Percentiles rank a stretch among this genome's conserved stretches.
Evolutionary conservation across 2,888 invertebrate genomes (phyloP).

Genomic region (Drosophila birchii): DNA sequence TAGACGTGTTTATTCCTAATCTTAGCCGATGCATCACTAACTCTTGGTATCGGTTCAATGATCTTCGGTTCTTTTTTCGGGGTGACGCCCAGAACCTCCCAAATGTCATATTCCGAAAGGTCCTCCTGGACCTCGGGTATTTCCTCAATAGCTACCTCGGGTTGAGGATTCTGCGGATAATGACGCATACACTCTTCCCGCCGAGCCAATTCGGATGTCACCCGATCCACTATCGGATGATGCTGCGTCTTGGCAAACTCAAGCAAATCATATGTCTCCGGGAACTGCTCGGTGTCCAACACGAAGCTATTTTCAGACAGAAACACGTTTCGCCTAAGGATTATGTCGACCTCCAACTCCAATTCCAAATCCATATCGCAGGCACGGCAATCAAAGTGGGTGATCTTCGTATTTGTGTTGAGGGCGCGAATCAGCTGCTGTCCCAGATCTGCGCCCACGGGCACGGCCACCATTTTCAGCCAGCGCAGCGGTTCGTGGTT

Average conservation of each 20-base stretch:
- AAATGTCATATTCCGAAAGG: constrained; percentile 60
- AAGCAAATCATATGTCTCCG: constrained; percentile 48
- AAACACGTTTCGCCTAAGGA: constrained; percentile 75
- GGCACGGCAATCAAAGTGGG: constrained; percentile 65
- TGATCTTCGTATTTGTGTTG: constrained; percentile 57
- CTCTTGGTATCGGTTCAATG: too few species aligned
- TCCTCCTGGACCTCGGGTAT: constrained; percentile 20
- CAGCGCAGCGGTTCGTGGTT: constrained; percentile 58
- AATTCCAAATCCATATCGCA: constrained; percentile 69
- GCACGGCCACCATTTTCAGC: constrained; percentile 65
- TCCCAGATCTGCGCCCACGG: constrained; percentile 36
- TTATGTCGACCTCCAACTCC: constrained; percentile 71
- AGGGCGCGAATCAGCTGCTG: constrained; percentile 63
- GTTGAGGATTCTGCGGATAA: constrained; percentile 2
- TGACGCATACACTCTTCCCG: constrained; percentile 40
- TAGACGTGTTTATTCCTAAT: constrained; percentile 20
- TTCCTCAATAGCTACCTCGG: background rate
- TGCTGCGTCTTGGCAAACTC: constrained; percentile 54
- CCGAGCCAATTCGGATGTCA: constrained; percentile 9
- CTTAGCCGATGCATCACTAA: background rate
- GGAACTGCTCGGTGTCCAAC: constrained; percentile 55
- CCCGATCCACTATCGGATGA: constrained; percentile 54
- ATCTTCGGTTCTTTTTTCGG: background rate
- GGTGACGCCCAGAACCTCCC: constrained; percentile 44
- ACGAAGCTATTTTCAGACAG: constrained; percentile 59